Percentiles rank a stretch among this genome's conserved stretches.
Evolutionary conservation across 2,888 invertebrate genomes (phyloP).

Genomic region (Calameuta filiformis): DNA sequence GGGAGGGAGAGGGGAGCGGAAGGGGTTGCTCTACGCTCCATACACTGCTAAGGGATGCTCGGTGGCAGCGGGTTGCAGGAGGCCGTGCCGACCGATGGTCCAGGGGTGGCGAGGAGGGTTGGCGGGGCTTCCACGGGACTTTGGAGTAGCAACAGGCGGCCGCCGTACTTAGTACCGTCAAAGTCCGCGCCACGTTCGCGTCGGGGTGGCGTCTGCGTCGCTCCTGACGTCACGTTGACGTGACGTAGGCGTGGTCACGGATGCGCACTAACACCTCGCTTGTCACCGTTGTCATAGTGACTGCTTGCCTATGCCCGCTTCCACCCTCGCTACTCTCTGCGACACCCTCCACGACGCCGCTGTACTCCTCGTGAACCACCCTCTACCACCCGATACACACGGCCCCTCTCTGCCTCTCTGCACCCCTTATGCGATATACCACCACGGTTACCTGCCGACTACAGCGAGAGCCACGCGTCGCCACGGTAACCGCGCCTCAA

Average conservation of each 20-base stretch:
- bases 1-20: conserved; percentile 8
- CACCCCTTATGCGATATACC: conserved; percentile 18
- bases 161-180: conserved; percentile 33
- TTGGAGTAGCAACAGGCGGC: conserved; percentile 63
- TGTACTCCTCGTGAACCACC: background rate
- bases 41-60: background rate
- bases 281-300: conserved; percentile 64
- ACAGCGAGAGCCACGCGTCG: conserved; percentile 34
- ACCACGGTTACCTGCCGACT: conserved; percentile 19
- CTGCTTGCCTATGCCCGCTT: conserved; percentile 59
- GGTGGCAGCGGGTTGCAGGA: conserved; percentile 7
- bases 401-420: conserved; percentile 21
- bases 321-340: conserved; percentile 47
- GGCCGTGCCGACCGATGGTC: conserved; percentile 20
- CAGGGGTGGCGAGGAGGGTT: conserved; percentile 26
- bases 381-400: conserved; percentile 9
- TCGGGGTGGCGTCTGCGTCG: conserved; percentile 49
- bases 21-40: background rate
- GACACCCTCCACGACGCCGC: conserved; percentile 28
- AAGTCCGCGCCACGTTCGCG: conserved; percentile 48
- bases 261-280: conserved; percentile 65
- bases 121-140: conserved; percentile 28
- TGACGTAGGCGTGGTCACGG: conserved; percentile 66
- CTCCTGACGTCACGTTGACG: conserved; percentile 58
- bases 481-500: conserved; percentile 49